Percentiles rank a stretch among this genome's conserved stretches.
These are phyloP conservation scores for Aurelia sp. DNA, from an alignment of 30 jellyfish, hydroid and myxozoan species.

Conservation along the genomic window DNA sequence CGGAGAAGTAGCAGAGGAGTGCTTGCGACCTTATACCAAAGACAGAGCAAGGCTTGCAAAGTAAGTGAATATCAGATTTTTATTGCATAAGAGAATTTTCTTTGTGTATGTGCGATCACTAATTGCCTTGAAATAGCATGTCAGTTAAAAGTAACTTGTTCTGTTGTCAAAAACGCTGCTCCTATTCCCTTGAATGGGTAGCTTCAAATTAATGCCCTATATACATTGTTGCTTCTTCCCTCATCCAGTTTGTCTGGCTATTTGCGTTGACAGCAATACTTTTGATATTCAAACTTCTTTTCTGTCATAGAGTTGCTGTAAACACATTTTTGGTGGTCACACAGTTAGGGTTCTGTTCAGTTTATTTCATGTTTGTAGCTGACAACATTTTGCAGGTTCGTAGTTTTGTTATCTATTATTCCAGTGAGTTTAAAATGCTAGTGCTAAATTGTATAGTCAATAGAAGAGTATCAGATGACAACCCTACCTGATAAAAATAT, in stretches of 20 bases:
- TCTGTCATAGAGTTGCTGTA: constrained; percentile 72
- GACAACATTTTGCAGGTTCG: constrained; percentile 84
- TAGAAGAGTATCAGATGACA: too few relatives aligned
- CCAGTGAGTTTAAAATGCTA: too few relatives aligned
- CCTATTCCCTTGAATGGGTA: too few relatives aligned
- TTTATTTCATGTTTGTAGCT: constrained; percentile 97
- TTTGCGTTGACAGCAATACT: not conserved
- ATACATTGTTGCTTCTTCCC: too few relatives aligned
- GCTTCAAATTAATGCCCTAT: not conserved
- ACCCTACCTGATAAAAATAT: too few relatives aligned
- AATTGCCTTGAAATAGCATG: too few relatives aligned
- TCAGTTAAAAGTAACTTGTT: not conserved
- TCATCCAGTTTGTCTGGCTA: not conserved
- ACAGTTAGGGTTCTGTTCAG: constrained; percentile 96
- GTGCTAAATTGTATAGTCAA: too few relatives aligned
- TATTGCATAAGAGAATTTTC: too few relatives aligned
- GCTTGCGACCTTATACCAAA: constrained; percentile 62
- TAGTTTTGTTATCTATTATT: too few relatives aligned
- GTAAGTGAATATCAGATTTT: constrained; percentile 48
- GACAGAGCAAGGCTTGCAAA: constrained; percentile 61
- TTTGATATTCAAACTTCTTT: not conserved
- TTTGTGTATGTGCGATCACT: too few relatives aligned
- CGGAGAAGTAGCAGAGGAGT: constrained; percentile 96
- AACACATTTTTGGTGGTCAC: constrained; percentile 87
- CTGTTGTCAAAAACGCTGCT: not conserved